Conservation (phyloP, 1,140 invertebrate genomes). For the Bombus sylvicola region DNA sequence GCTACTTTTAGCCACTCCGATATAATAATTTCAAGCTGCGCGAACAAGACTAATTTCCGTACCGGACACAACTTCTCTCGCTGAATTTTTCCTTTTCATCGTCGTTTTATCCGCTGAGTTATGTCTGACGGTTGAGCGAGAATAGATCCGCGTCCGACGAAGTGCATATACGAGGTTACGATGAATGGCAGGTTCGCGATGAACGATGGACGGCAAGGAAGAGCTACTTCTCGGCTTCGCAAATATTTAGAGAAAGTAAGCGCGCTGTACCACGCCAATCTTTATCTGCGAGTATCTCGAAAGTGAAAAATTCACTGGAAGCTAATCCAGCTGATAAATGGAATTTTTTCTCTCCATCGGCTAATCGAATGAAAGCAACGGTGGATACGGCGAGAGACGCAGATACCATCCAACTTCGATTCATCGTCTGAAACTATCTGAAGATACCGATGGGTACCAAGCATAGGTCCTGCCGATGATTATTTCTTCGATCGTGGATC, state of each 20-base stretch:
- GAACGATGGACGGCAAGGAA: background rate
- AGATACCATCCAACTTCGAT: too few species aligned
- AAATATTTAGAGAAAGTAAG: slow-evolving; percentile 35
- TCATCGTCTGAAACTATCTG: background rate
- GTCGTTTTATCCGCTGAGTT: too few species aligned
- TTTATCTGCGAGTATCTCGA: background rate
- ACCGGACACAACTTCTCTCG: too few species aligned
- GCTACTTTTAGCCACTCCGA: background rate
- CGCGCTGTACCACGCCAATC: slow-evolving; percentile 49
- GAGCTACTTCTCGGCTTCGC: background rate
- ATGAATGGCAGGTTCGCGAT: slow-evolving; percentile 8
- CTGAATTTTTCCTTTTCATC: background rate
- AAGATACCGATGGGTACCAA: background rate
- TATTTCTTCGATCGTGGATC: too few species aligned
- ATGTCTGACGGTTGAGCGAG: background rate
- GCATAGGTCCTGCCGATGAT: too few species aligned
- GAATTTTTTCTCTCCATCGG: background rate
- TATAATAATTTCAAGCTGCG: slow-evolving; percentile 4
- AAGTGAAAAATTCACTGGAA: slow-evolving; percentile 30
- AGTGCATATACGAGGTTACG: slow-evolving; percentile 10
- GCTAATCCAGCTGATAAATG: slow-evolving; percentile 25
- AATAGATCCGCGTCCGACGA: background rate
- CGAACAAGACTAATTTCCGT: background rate
- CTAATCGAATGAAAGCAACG: slow-evolving; percentile 10
- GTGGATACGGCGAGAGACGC: background rate